Conservation (phyloP, 92 coral and sea anemone genomes). For the Diadumene lineata region DNA sequence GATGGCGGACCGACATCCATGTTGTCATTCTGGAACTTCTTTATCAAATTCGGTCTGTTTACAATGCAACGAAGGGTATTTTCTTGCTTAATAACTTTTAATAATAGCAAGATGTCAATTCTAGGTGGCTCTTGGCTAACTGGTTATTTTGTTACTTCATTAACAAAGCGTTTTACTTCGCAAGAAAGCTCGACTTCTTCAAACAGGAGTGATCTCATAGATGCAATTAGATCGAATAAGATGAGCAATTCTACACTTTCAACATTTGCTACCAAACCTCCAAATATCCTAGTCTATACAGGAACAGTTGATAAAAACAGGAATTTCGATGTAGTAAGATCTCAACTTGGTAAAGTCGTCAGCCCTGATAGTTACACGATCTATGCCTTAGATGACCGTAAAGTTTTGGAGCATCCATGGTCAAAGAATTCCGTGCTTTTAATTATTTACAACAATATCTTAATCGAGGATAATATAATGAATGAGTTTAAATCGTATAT, state of each 20-base stretch:
- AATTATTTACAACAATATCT: constrained; percentile 49
- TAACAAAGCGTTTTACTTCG: constrained; percentile 2
- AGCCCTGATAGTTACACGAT: constrained; percentile 78
- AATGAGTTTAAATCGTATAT: constrained; percentile 47
- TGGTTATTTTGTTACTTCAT: constrained; percentile 42
- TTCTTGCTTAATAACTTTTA: background rate
- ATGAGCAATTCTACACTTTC: background rate
- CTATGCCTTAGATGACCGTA: constrained; percentile 61
- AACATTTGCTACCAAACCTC: constrained; percentile 60
- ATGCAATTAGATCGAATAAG: background rate
- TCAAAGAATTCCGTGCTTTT: constrained; percentile 75
- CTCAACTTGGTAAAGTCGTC: constrained; percentile 39
- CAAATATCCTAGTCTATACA: constrained; percentile 79
- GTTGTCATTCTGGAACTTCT: background rate
- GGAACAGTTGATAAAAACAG: constrained; percentile 47
- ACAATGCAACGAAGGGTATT: background rate
- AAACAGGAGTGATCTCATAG: too few species aligned
- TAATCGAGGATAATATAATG: constrained; percentile 29
- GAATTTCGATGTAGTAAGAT: constrained; percentile 43
- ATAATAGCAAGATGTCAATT: constrained; percentile 22
- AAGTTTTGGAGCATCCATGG: constrained; percentile 77
- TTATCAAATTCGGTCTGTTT: background rate
- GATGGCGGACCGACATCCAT: constrained; percentile 16
- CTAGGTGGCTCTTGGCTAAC: constrained; percentile 50
- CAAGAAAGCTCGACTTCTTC: background rate